phyloP scores from a whole-genome alignment of 92 coral and sea anemone genomes.

The Epizoanthus rinbou region DNA sequence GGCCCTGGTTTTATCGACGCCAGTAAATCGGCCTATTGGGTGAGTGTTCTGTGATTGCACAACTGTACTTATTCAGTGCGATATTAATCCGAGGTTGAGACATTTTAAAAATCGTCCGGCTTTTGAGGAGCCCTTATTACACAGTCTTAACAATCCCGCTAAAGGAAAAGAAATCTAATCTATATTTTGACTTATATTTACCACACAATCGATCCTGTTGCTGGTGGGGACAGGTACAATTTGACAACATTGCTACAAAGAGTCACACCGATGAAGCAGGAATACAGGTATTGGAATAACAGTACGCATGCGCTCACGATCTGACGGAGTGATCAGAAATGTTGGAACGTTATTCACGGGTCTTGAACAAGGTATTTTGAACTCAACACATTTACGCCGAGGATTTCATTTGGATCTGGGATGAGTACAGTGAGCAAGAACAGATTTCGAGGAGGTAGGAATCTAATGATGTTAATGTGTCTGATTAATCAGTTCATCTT shows the following conservation, averaged over 20 bases:
- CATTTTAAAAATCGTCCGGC: too few relatives aligned
- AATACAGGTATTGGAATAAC: neutral
- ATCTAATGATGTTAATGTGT: neutral
- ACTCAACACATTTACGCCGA: neutral
- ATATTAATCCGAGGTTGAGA: too few relatives aligned
- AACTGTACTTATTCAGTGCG: too few relatives aligned
- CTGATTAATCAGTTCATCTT: neutral
- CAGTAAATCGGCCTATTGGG: too few relatives aligned
- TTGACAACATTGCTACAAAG: neutral
- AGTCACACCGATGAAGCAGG: neutral
- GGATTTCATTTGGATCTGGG: neutral
- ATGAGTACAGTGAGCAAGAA: neutral
- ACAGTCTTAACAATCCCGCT: too few relatives aligned
- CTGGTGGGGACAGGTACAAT: conserved; percentile 38
- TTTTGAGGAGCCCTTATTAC: too few relatives aligned
- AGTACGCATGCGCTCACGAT: conserved; percentile 18
- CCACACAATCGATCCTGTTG: neutral
- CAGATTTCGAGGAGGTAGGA: conserved; percentile 14
- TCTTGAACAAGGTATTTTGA: conserved; percentile 5
- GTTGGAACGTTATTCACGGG: neutral
- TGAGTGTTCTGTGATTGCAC: too few relatives aligned
- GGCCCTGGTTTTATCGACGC: too few relatives aligned
- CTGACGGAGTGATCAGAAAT: neutral
- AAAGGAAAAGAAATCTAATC: too few relatives aligned
- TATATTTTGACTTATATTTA: neutral